A percentile compares a stretch with the other conserved stretches of the same genome.
Conservation (phyloP, 2,797 vertebrate species). For the Onychomys leucogaster region DNA sequence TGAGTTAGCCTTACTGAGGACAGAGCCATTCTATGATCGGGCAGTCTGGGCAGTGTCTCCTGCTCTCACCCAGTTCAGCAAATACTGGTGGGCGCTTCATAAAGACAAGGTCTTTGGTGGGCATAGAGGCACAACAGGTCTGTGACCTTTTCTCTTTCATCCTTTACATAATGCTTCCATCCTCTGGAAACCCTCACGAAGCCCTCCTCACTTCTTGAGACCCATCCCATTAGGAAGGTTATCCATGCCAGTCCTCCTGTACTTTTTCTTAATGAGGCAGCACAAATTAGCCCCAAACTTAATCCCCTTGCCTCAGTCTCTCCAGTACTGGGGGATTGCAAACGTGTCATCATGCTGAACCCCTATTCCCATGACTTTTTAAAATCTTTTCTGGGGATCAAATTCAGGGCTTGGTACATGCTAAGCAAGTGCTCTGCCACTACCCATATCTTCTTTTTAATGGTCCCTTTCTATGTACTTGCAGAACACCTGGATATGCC, state of each 20-base stretch:
- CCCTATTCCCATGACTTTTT: not conserved
- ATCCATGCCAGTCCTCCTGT: not conserved
- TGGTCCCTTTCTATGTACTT: not conserved
- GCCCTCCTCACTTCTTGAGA: not conserved
- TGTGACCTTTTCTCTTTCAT: not conserved
- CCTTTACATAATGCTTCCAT: not conserved
- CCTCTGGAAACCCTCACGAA: not conserved
- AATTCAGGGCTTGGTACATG: not conserved
- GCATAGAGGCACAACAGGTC: not conserved
- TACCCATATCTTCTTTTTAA: not conserved
- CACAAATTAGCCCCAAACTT: not conserved
- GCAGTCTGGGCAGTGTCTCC: not conserved
- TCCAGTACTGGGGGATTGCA: not conserved
- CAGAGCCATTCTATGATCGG: not conserved
- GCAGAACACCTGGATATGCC: not conserved
- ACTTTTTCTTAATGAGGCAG: not conserved
- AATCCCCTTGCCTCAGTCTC: not conserved
- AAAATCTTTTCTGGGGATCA: not conserved
- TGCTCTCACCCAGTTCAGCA: not conserved
- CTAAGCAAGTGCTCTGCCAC: not conserved
- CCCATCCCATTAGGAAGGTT: not conserved
- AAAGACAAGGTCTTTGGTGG: not conserved
- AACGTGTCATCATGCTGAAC: too few relatives aligned
- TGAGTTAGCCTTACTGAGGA: not conserved
- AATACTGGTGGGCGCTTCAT: not conserved